phyloP scores from a whole-genome alignment of 2,888 invertebrate genomes.

The Escarpia spicata region DNA sequence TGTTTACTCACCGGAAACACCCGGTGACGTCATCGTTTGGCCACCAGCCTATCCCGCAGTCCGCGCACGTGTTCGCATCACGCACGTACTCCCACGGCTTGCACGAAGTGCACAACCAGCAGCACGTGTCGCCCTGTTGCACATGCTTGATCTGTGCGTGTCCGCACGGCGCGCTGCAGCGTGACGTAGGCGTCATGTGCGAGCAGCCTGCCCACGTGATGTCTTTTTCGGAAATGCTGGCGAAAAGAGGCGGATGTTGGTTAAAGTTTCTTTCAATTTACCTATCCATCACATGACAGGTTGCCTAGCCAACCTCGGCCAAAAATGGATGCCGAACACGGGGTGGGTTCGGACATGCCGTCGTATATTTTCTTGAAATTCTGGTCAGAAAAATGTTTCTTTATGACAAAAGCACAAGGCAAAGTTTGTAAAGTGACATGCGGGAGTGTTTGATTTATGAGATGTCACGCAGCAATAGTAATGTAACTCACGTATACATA shows the following conservation, averaged over 20 bases:
- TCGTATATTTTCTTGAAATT: too few relatives aligned
- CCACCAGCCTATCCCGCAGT: slow-evolving; percentile 60
- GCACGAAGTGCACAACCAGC: slow-evolving; percentile 66
- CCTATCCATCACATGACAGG: too few relatives aligned
- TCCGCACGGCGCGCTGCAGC: slow-evolving; percentile 65
- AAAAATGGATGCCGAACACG: too few relatives aligned
- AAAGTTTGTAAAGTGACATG: too few relatives aligned
- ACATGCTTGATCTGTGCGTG: slow-evolving; percentile 65
- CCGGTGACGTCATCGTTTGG: slow-evolving; percentile 49
- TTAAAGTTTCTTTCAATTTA: not conserved
- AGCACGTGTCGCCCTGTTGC: slow-evolving; percentile 63
- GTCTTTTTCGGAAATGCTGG: slow-evolving; percentile 24
- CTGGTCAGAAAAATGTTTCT: too few relatives aligned
- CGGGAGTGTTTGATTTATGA: too few relatives aligned
- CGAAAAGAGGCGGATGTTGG: not conserved
- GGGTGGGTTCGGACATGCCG: too few relatives aligned
- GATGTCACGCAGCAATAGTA: too few relatives aligned
- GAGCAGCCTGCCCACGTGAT: slow-evolving; percentile 65
- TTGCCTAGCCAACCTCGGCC: too few relatives aligned
- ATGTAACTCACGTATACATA: too few relatives aligned
- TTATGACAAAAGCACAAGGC: too few relatives aligned
- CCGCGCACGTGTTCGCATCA: slow-evolving; percentile 61
- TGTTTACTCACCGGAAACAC: not conserved
- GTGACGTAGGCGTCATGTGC: slow-evolving; percentile 62
- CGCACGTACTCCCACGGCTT: slow-evolving; percentile 58